A percentile compares a stretch with the other conserved stretches of the same genome.
Conservation (phyloP, 2,888 invertebrate genomes). For the Schizotus pectinicornis region DNA sequence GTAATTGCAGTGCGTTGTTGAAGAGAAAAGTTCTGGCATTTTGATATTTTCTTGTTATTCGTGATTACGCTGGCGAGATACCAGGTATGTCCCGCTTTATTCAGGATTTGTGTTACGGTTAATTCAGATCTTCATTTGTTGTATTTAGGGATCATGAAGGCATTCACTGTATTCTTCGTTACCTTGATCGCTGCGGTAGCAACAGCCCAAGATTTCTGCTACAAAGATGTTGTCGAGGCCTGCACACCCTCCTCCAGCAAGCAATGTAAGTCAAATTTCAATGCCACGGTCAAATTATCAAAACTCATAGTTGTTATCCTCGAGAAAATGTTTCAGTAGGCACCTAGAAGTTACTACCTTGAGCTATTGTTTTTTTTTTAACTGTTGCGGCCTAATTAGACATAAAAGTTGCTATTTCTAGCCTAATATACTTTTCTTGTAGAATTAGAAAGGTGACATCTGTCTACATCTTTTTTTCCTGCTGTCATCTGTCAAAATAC, state of each 20-base stretch:
- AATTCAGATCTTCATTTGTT: constrained; percentile 33
- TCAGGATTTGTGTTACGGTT: constrained; percentile 13
- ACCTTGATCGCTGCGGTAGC: constrained; percentile 55
- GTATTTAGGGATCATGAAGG: constrained; percentile 66
- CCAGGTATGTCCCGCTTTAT: constrained; percentile 50
- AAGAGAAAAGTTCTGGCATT: constrained; percentile 10
- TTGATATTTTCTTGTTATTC: constrained; percentile 36
- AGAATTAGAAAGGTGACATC: too few species aligned
- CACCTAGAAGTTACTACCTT: not conserved
- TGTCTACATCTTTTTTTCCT: too few species aligned
- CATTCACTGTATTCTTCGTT: constrained; percentile 60
- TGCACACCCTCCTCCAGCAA: constrained; percentile 58
- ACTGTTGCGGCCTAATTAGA: too few species aligned
- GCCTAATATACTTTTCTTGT: too few species aligned
- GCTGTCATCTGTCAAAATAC: too few species aligned
- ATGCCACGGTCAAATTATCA: too few species aligned
- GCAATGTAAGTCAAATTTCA: constrained; percentile 44
- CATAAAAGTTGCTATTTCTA: too few species aligned
- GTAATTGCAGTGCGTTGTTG: constrained; percentile 14
- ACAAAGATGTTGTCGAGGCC: constrained; percentile 64
- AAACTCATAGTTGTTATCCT: not conserved
- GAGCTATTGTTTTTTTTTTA: not conserved
- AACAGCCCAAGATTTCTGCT: constrained; percentile 64
- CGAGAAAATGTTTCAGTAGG: too few species aligned
- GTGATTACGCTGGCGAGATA: constrained; percentile 61